A percentile compares a stretch with the other conserved stretches of the same genome.
Conservation (phyloP, 2,113 vertebrate genomes). For the Hippocampus guttulatus region DNA sequence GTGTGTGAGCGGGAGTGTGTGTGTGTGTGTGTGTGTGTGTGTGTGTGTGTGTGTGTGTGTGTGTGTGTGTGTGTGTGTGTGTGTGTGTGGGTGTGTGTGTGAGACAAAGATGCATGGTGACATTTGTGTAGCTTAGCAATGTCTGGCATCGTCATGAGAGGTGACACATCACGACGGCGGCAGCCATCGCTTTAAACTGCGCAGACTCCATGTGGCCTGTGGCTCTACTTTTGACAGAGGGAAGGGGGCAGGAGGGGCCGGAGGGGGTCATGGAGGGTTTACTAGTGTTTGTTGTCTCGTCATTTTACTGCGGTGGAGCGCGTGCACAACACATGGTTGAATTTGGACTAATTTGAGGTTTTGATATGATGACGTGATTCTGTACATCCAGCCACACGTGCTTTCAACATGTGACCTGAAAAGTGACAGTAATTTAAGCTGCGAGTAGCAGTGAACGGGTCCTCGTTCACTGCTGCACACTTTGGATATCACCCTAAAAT, state of each 20-base stretch:
- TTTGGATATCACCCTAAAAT: neutral
- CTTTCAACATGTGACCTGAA: too few species aligned
- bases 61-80: neutral
- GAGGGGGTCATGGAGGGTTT: slow-evolving; percentile 9
- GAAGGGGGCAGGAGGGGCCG: neutral
- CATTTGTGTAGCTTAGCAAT: slow-evolving; percentile 28
- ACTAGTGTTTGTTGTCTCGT: neutral
- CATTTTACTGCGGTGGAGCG: neutral
- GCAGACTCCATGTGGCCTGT: slow-evolving; percentile 30
- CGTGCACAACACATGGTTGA: neutral
- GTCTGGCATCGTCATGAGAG: slow-evolving; percentile 40
- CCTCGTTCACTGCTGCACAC: too few species aligned
- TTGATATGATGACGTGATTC: too few species aligned
- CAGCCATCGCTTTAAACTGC: slow-evolving; percentile 27
- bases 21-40: neutral
- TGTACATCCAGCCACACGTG: too few species aligned
- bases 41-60: too few species aligned
- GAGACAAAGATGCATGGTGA: neutral
- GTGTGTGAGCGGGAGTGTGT: too few species aligned
- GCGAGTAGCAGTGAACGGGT: too few species aligned
- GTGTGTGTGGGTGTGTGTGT: too few species aligned
- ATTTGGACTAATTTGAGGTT: too few species aligned
- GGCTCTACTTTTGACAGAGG: slow-evolving; percentile 12
- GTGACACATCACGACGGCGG: slow-evolving; percentile 41
- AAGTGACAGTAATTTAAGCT: too few species aligned